These are phyloP conservation scores for Urocynchramus pylzowi DNA, from an alignment of 2,113 vertebrate species.

Conservation along the genomic window DNA sequence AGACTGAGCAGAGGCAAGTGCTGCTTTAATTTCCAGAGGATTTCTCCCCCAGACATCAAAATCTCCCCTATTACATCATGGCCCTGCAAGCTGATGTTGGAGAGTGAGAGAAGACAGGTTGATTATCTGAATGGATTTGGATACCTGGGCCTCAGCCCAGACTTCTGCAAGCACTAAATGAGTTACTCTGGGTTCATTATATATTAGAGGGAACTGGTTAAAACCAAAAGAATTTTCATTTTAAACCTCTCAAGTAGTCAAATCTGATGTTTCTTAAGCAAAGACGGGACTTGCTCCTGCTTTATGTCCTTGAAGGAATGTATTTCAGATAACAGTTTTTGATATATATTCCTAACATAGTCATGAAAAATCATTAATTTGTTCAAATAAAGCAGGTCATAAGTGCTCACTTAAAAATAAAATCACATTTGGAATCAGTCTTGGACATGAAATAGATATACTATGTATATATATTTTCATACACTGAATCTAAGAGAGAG, in stretches of 20 bases:
- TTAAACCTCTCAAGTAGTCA: neutral
- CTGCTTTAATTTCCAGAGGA: neutral
- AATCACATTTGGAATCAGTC: neutral
- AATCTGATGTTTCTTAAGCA: neutral
- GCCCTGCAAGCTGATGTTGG: neutral
- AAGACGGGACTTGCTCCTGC: neutral
- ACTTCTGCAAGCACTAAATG: neutral
- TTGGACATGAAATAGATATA: neutral
- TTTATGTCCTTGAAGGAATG: neutral
- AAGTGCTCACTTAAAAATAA: neutral
- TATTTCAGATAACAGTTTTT: neutral
- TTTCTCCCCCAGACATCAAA: neutral
- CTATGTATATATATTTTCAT: neutral
- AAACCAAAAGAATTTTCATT: neutral
- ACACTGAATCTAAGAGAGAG: neutral
- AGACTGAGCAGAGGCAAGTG: neutral
- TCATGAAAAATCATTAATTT: neutral
- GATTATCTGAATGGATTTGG: neutral
- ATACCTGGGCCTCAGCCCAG: neutral
- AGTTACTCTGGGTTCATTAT: neutral
- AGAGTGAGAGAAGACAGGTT: neutral
- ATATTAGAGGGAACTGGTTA: neutral
- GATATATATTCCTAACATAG: neutral
- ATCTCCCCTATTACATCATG: neutral
- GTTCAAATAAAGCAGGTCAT: neutral